A percentile compares a stretch with the other conserved stretches of the same genome.
Evolutionary conservation across 2,888 invertebrate genomes (phyloP).

Genomic region (Chrysina gloriosa): DNA sequence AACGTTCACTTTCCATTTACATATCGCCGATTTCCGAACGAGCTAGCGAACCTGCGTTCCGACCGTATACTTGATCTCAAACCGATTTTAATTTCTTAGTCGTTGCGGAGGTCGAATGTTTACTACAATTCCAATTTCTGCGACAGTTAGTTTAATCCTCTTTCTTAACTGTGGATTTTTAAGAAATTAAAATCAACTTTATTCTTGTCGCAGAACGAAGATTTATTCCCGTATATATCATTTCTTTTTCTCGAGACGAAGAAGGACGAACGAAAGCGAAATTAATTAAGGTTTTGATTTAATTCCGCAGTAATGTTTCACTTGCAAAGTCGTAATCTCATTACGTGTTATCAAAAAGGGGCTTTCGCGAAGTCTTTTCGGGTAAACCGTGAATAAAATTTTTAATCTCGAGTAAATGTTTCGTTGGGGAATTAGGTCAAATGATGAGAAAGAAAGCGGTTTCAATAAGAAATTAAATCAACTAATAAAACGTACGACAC

Average conservation of each 20-base stretch:
- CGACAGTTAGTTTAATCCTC: not conserved
- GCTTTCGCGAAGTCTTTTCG: not conserved
- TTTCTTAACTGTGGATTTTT: not conserved
- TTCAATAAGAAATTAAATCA: too few relatives aligned
- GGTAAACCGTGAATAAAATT: too few relatives aligned
- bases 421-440: too few relatives aligned
- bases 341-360: not conserved
- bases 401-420: too few relatives aligned
- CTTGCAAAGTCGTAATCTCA: not conserved
- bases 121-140: too few relatives aligned
- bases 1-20: constrained; percentile 28
- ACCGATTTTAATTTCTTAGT: too few relatives aligned
- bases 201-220: not conserved
- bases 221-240: not conserved
- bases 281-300: constrained; percentile 13
- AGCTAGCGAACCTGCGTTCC: not conserved
- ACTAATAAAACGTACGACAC: too few relatives aligned
- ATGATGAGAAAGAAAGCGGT: too few relatives aligned
- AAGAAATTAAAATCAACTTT: constrained; percentile 12
- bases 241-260: not conserved
- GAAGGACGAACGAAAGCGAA: not conserved
- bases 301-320: constrained; percentile 2
- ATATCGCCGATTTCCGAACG: not conserved
- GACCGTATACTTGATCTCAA: too few relatives aligned
- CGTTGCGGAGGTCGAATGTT: too few relatives aligned